Base-by-base conservation (phyloP, 1,140 invertebrate species). In the Drosophila arawakana region DNA sequence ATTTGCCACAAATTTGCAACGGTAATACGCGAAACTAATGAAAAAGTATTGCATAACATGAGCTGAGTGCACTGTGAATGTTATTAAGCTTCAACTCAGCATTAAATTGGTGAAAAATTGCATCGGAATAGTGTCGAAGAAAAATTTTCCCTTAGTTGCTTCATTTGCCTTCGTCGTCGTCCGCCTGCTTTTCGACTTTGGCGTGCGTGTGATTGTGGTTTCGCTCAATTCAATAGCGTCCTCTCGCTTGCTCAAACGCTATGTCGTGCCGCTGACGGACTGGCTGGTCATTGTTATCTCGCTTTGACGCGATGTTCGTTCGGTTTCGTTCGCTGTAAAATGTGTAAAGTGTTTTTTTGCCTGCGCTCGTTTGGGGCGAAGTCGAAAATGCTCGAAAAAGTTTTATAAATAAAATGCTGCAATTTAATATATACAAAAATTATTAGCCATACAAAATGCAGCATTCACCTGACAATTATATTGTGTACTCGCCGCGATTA, bases 281-380 rank as follows among this genome's bases (percentile, higher is more conserved):
- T 72, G 43, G 61, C 49, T 79, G 18, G 39, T 34, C 34, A 47
- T 76, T 68, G 73, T 73, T 80, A 73, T 80, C 74, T 76, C 77
- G 63, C 49, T 80, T 76, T 46, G 59, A 59, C 69, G 66, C 72
- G 67, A 76, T 21, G 58, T 63, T 75, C 66, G 76, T 58, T 75
- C 72, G 78, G 78, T 77, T 70, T 75, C 65, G 72, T 69, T 78
- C 72, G 76, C 60, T 78, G 80, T 82, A 82, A 81, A 82, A 75
- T 78, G 78, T 82, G 88, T 86, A 86, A 90, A 90, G 88, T 80
- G 88, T 90, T 90, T 90, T 90, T 90, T 90, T 80, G 67, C 84
- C 69, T 78, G 67, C 49, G 73, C 75, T 81, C 81, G 79, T 80
- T 90, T 80, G 47, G 86, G 86, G 82, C 86, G 86, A 90, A 90